Evolutionary conservation across 1,140 invertebrate species (phyloP), one percentile per base, ranked within the genome.

Genomic region (Drosophila tsacasi): DNA sequence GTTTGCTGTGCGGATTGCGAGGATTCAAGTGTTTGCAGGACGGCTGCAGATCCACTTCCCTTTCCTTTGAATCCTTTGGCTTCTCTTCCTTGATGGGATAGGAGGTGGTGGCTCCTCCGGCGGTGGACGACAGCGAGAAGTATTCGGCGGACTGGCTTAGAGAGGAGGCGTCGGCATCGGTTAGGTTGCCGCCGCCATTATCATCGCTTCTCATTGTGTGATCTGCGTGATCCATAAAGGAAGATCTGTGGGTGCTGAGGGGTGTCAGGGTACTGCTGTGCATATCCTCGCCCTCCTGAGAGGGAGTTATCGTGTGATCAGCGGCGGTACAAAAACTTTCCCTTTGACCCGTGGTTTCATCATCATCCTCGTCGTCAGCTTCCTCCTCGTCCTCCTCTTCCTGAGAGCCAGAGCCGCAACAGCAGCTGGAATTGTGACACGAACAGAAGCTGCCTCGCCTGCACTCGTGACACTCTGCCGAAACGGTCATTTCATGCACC

Each of bases 71-170:
- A 35, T 50, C 39, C 21, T 17, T 44, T 49, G 62, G 64, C 63
- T 62, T 58, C 25, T 40, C 60, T 6, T 79, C 49, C 7, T 76
- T 47, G 21, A 55, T 30, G 21, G 44, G 44, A 30, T 49, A 62
- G 15, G 73, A 68, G 13, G 58, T 19, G 13, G 50, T 17, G 25
- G 30, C 54, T 3, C 62, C 73, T 1, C 76, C 71, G 15, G 44
- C 61, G 9, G 67, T 55, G 9, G 91, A 92, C 4, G 85, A 81
- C 6, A 92, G 55, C 13, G 91, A 92, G 44, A 87, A 92, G 74
- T 91, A 92, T 55, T 92, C 91, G 15, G 91, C 91, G 6, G 91
- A 92, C 67, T 92, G 91, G 59, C 91, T 92, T 2, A 90, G 73
- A 10, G 91, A 92, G 7, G 91, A 92, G 59, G 81, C 79, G 61